phyloP scores from a whole-genome alignment of 2,113 vertebrate species.

The Pelvicachromis taeniatus region DNA sequence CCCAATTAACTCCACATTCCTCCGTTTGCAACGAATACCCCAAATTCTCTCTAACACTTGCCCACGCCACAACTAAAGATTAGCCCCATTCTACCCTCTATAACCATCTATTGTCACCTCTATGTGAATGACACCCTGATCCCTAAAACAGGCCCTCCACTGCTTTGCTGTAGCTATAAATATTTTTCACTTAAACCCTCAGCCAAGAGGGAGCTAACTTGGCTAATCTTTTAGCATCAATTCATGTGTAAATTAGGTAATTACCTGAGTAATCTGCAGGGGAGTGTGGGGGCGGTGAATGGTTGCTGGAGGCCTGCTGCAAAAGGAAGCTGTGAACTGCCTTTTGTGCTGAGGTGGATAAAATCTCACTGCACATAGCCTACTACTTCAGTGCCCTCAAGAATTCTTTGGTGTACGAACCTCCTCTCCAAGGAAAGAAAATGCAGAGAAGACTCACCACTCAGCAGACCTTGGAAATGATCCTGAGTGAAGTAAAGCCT shows the following conservation, averaged over 20 bases:
- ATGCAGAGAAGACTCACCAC: background rate
- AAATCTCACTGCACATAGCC: no score
- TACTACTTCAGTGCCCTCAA: background rate
- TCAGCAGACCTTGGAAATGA: background rate
- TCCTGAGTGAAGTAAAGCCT: background rate
- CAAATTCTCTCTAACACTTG: constrained; percentile 29
- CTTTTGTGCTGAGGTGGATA: no score
- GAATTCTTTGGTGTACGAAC: background rate
- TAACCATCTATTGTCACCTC: constrained; percentile 45
- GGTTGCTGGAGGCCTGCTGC: no score
- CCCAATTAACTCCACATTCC: constrained; percentile 50
- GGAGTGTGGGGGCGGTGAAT: no score
- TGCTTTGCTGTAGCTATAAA: constrained; percentile 4
- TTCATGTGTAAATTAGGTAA: no score
- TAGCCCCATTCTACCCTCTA: background rate
- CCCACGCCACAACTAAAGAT: constrained; percentile 8
- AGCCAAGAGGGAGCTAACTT: no score
- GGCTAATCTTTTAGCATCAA: no score
- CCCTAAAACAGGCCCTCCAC: background rate
- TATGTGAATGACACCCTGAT: constrained; percentile 50
- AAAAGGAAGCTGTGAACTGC: no score
- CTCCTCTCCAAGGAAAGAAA: background rate
- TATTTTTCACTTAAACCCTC: constrained; percentile 14
- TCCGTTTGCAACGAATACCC: constrained; percentile 27
- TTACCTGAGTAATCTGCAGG: no score